These are phyloP conservation scores for Mystacides longicornis DNA, from an alignment of 2,888 invertebrate species.

Conservation along the genomic window DNA sequence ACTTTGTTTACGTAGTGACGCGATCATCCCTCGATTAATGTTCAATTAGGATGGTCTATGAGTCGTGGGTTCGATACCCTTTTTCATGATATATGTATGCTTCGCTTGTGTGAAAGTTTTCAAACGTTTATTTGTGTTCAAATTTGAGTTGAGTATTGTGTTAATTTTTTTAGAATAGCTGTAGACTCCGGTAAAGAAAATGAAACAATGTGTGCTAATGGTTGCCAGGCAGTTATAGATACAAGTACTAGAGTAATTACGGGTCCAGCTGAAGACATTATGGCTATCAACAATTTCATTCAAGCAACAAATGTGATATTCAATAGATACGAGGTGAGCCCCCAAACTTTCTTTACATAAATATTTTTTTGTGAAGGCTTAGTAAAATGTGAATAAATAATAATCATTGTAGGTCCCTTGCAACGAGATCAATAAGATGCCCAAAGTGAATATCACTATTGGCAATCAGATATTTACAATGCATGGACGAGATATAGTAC, in stretches of 20 bases:
- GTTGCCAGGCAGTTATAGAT: slow-evolving; percentile 38
- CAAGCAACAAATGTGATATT: slow-evolving; percentile 32
- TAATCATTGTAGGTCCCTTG: slow-evolving; percentile 49
- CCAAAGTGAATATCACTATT: slow-evolving; percentile 51
- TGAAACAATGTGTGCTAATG: slow-evolving; percentile 31
- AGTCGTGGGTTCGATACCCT: no score
- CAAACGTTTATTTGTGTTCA: no score
- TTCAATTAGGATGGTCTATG: no score
- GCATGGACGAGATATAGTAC: slow-evolving; percentile 54
- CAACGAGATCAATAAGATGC: slow-evolving; percentile 49
- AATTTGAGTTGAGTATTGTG: no score
- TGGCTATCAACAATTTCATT: slow-evolving; percentile 35
- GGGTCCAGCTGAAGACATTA: slow-evolving; percentile 37
- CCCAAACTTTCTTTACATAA: neutral
- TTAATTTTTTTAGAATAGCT: slow-evolving; percentile 5
- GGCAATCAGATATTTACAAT: slow-evolving; percentile 52
- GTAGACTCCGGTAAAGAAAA: slow-evolving; percentile 27
- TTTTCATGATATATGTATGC: no score
- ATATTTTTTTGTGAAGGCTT: neutral
- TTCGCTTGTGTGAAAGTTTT: no score
- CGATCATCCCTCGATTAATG: no score
- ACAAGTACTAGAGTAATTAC: slow-evolving; percentile 38
- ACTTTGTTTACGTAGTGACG: no score
- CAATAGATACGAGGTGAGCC: slow-evolving; percentile 31
- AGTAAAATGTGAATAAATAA: neutral